Evolutionary conservation across 2,888 invertebrate species (phyloP).

Genomic region (Cryptocheilus praepositus): DNA sequence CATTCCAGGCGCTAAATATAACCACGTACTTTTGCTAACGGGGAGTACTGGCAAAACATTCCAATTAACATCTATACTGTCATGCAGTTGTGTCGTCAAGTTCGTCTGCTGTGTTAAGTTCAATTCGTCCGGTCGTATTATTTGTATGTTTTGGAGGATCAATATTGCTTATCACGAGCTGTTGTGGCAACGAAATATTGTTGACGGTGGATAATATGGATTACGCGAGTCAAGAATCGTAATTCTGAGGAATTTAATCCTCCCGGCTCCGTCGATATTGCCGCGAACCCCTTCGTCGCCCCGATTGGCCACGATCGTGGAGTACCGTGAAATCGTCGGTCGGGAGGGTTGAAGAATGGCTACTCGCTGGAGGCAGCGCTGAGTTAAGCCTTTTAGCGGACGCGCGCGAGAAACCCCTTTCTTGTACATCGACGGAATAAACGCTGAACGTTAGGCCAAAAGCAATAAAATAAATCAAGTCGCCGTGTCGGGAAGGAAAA

Average conservation of each 20-base stretch:
- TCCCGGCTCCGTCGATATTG: neutral
- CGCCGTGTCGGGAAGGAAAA: slow-evolving; percentile 62
- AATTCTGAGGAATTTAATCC: too few species aligned
- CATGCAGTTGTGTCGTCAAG: too few species aligned
- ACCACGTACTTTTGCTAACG: too few species aligned
- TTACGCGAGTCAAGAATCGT: too few species aligned
- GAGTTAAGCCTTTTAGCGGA: slow-evolving; percentile 52
- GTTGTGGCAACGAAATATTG: too few species aligned
- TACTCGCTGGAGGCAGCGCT: slow-evolving; percentile 33
- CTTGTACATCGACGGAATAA: slow-evolving; percentile 79
- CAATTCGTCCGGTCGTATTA: too few species aligned
- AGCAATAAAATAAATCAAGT: slow-evolving; percentile 79
- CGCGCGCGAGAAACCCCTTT: slow-evolving; percentile 74
- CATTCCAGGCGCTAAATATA: too few species aligned
- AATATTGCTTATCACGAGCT: too few species aligned
- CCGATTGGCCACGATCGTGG: slow-evolving; percentile 20
- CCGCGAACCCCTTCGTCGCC: neutral
- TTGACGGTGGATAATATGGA: too few species aligned
- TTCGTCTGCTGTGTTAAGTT: too few species aligned
- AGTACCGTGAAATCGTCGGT: slow-evolving; percentile 43
- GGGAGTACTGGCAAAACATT: neutral
- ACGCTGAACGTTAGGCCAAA: slow-evolving; percentile 78
- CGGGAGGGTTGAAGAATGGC: slow-evolving; percentile 45
- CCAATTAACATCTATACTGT: too few species aligned
- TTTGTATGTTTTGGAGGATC: too few species aligned